Conservation (phyloP, 2,113 vertebrate genomes). For the Saccopteryx bilineata region DNA sequence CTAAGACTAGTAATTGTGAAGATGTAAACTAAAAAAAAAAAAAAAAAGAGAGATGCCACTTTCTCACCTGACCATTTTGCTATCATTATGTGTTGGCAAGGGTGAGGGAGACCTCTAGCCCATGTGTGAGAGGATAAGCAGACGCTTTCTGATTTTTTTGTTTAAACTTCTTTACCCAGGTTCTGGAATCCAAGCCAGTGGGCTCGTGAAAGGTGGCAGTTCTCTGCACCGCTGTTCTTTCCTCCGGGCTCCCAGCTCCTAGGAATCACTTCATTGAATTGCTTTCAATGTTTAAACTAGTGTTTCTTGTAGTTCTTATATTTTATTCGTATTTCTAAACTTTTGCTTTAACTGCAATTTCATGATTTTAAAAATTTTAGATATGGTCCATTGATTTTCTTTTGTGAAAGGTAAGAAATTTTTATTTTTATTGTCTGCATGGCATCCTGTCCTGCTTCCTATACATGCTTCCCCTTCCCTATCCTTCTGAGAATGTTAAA, state of each 20-base stretch:
- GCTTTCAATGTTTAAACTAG: neutral
- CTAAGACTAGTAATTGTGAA: neutral
- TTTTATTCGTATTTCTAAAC: constrained; percentile 1
- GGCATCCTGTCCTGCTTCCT: neutral
- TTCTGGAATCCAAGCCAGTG: neutral
- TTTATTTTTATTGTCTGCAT: neutral
- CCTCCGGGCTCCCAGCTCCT: neutral
- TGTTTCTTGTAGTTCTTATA: neutral
- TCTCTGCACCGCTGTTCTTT: neutral
- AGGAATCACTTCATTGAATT: neutral
- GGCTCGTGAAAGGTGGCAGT: neutral
- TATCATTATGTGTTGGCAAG: neutral
- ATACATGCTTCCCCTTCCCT: neutral
- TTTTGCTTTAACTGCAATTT: neutral
- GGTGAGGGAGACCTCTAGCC: neutral
- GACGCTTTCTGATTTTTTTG: neutral
- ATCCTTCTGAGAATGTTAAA: neutral
- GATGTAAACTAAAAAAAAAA: neutral
- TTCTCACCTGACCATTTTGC: neutral
- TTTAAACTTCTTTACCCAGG: neutral
- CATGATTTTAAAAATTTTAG: neutral
- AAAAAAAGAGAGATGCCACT: neutral
- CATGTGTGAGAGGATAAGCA: neutral
- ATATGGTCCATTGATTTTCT: neutral
- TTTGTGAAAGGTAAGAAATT: neutral